These are phyloP conservation scores for Cnemophilus loriae DNA, from an alignment of 2,113 vertebrate species.

Conservation along the genomic window DNA sequence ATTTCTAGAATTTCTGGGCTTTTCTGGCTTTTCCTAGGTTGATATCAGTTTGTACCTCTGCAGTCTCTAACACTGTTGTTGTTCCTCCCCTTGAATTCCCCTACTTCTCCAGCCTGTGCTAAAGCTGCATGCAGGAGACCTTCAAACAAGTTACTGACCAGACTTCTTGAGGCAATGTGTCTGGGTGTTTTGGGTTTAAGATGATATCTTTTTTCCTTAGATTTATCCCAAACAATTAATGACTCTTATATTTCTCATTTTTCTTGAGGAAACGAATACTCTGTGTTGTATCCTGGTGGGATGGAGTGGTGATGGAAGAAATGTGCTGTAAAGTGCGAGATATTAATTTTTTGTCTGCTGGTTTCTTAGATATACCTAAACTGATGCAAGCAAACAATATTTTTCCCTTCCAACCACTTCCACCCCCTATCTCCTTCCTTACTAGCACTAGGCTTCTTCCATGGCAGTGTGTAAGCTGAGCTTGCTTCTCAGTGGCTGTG, in stretches of 20 bases:
- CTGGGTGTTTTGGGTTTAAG: not conserved
- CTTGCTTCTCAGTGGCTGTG: not conserved
- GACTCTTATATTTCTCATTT: not conserved
- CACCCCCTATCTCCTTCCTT: not conserved
- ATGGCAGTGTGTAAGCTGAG: accelerated
- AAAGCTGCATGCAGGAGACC: not conserved
- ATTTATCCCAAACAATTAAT: not conserved
- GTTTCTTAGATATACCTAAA: not conserved
- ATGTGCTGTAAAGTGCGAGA: not conserved
- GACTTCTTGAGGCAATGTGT: not conserved
- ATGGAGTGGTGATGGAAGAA: not conserved
- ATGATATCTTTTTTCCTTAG: not conserved
- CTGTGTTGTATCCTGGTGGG: not conserved
- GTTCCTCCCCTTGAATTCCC: not conserved
- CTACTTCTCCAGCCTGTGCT: not conserved
- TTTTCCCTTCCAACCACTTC: not conserved
- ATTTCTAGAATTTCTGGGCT: not conserved
- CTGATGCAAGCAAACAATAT: not conserved
- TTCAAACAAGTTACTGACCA: not conserved
- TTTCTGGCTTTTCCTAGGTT: not conserved
- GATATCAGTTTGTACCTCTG: not conserved
- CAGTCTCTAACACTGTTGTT: not conserved
- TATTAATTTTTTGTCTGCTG: not conserved
- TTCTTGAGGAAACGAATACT: too few relatives aligned
- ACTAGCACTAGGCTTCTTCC: not conserved